Evolutionary conservation across 2,113 vertebrate species (phyloP).

Genomic region (Syrrhaptes paradoxus): DNA sequence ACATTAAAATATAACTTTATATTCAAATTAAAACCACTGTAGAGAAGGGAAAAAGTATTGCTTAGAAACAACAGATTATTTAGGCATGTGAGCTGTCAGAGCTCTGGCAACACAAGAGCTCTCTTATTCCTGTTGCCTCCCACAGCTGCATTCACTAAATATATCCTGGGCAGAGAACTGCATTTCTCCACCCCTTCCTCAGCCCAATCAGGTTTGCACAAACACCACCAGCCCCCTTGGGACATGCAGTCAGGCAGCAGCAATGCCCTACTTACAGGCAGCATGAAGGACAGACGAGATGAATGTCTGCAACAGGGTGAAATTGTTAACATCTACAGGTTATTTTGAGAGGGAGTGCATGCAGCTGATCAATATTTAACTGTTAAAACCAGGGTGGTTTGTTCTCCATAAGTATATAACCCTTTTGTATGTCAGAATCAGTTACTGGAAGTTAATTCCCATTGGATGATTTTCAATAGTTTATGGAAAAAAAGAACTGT

Average conservation of each 20-base stretch:
- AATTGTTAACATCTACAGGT: neutral
- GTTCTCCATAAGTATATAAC: neutral
- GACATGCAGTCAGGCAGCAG: neutral
- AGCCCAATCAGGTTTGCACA: constrained; percentile 42
- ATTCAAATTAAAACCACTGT: neutral
- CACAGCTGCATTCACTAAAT: constrained; percentile 68
- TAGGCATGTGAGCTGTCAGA: constrained; percentile 3
- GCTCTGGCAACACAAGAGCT: constrained; percentile 32
- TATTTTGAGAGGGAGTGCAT: neutral
- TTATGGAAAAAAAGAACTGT: neutral
- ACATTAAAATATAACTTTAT: neutral
- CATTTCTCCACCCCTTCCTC: constrained; percentile 43
- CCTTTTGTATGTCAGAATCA: neutral
- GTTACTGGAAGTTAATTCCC: neutral
- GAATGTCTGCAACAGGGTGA: neutral
- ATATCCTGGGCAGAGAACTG: constrained; percentile 48
- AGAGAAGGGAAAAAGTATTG: neutral
- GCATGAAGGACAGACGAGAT: neutral
- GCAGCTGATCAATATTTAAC: neutral
- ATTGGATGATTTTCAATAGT: neutral
- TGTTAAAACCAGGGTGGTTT: neutral
- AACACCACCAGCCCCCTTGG: neutral
- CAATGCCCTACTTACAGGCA: constrained; percentile 12
- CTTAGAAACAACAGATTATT: constrained; percentile 7
- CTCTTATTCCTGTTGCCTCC: constrained; percentile 55